Evolutionary conservation across 2,113 vertebrate species (phyloP), one percentile per base, ranked within the genome.

Genomic region (Oncorhynchus gorbuscha): DNA sequence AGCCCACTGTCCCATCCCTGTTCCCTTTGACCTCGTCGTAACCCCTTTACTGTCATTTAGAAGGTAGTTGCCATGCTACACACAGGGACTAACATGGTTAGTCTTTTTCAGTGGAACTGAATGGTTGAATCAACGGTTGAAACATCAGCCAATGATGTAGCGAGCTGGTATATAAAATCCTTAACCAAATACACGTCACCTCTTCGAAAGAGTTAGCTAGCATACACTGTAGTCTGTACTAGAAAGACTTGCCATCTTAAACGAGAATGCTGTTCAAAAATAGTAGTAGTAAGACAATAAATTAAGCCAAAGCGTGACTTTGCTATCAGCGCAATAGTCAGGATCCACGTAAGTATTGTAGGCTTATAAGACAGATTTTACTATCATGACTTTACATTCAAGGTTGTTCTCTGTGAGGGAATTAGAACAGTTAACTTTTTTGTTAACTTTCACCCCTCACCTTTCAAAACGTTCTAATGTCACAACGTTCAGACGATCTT

Each of bases 51-150:
- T 76, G 83, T 67, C 71, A 71, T 73, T 73, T 68, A 48, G 82
- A 92, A 89, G 90, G 88, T 90, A 84, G 89, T 87, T 86, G 85
- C 81, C 84, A 84, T 64, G 77, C 72, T 82, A 76, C 76, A 76
- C 76, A 79, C 66, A 71, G 81, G 68, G 74, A 69, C 79, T 75
- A 78, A 84, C 76, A 78, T 82, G 75, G 84, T 82, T 84, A 82
- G 78, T 73, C 75, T 71, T 83, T 68, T 79, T 82, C 70, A 76
- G 22, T 84, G 76, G 69, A 72, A 72, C 35, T 35, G 35, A 35
- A 35, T 35, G 35, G 6, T 7, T 32, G 32, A 32, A 65, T 77
- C 32, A 71, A 18, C 81, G 45, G 69, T 70, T 75, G 83, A 79
- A 55, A 79, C 76, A 32, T 85, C 59, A 71, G 76, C 71, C 81